Evolutionary conservation across 1,140 invertebrate genomes (phyloP), one percentile per base, ranked within the genome.

Genomic region (Caerostris extrusa): DNA sequence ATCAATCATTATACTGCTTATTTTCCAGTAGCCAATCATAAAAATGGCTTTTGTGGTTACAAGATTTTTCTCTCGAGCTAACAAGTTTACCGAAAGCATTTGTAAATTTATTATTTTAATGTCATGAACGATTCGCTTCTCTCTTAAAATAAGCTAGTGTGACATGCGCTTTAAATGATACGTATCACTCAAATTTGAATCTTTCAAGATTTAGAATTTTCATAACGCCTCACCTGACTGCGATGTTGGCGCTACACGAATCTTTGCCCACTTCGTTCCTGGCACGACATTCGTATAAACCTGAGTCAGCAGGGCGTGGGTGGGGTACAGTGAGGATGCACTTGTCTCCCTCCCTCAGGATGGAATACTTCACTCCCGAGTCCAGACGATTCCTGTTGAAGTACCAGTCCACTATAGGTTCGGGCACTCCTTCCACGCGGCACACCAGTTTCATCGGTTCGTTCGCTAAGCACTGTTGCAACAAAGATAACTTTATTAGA

Each of bases 371-470:
- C 19, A 97, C 97, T 2, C 96, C 96, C 69, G 97, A 97, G 50
- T 95, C 93, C 14, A 98, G 96, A 1, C 97, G 97, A 82, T 97
- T 96, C 3, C 97, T 97, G 95, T 98, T 97, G 95, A 97, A 98
- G 95, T 97, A 98, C 98, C 98, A 99, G 0, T 97, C 96, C 7
- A 99, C 96, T 7, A 98, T 98, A 0, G 99, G 99, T 88, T 97
- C 96, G 0, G 99, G 99, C 64, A 99, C 97, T 8, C 99, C 99
- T 61, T 97, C 97, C 6, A 99, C 97, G 6, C 98, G 97, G 7
- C 98, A 96, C 6, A 71, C 98, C 0, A 97, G 96, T 95, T 98
- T 98, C 95, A 98, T 98, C 34, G 97, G 98, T 95, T 98, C 98
- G 95, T 97, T 97, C 34, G 96, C 97, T 8, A 97, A 97, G 17